Evolutionary conservation across 1,140 invertebrate species (phyloP), one percentile per base, ranked within the genome.

Genomic region (Pseudomyrmex cubaensis): DNA sequence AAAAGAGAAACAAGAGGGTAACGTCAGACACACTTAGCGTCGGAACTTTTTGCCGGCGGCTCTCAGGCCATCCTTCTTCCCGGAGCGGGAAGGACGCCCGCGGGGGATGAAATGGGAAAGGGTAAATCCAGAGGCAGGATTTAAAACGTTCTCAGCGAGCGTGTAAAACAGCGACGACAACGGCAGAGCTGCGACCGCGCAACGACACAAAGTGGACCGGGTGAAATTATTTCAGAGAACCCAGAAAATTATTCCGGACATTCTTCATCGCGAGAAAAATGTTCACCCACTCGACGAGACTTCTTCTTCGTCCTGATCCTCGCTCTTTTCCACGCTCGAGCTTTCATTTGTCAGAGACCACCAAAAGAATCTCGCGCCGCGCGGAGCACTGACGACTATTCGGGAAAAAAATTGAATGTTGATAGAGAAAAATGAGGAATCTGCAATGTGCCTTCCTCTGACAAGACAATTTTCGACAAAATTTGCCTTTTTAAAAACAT

Each of bases 21-120:
- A 90, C 86, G 89, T 90, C 86, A 90, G 89, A 78, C 72, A 86
- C 86, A 90, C 86, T 90, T 90, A 90, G 82, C 80, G 88, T 86
- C 64, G 85, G 74, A 78, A 90, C 82, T 89, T 90, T 90, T 89
- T 90, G 87, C 80, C 73, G 74, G 63, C 74, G 63, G 54, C 44
- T 48, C 74, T 83, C 63, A 22, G 61, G 75, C 74, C 63, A 83
- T 80, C 54, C 66, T 59, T 80, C 76, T 80, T 72, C 54, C 22
- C 44, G 76, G 0, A 35, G 56, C 74, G 61, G 48, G 52, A 66
- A 73, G 76, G 70, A 83, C 54, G 66, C 48, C 50, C 50, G 50
- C 50, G 12, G 20, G 10, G 57, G 10, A 13, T 57, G 64, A 70
- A 69, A 46, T 73, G 72, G 82, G 59, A 66, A 59, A 52, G 70